phyloP scores from a whole-genome alignment of 2,888 invertebrate genomes.

The Dasypogon diadema region DNA sequence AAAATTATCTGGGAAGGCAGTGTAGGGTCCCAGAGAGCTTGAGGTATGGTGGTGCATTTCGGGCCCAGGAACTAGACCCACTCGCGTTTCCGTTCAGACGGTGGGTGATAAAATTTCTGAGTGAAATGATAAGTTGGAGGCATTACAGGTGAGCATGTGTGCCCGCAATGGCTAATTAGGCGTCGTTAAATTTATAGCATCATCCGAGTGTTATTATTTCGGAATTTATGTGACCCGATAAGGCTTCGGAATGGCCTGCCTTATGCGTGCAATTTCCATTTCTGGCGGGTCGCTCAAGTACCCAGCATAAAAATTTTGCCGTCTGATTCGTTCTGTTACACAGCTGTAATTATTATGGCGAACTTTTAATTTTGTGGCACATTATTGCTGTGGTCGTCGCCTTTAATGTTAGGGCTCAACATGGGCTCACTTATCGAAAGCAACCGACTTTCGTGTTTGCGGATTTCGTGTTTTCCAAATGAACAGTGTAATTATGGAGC shows the following conservation, averaged over 20 bases:
- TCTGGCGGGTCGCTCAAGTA: not conserved
- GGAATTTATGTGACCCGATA: constrained; percentile 36
- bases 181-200: constrained; percentile 43
- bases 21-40: not conserved
- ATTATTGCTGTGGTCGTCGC: constrained; percentile 49
- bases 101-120: not conserved
- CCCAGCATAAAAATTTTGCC: constrained; percentile 10
- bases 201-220: constrained; percentile 44
- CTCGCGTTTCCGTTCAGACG: constrained; percentile 8
- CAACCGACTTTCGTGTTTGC: too few species aligned
- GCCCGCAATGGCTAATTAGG: constrained; percentile 30
- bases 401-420: too few species aligned
- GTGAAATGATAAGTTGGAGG: constrained; percentile 3
- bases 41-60: not conserved
- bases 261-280: constrained; percentile 38
- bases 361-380: constrained; percentile 53
- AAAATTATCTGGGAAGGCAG: not conserved
- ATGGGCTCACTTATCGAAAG: too few species aligned
- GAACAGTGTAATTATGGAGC: too few species aligned
- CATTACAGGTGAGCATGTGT: constrained; percentile 35
- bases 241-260: constrained; percentile 11
- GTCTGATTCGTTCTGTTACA: constrained; percentile 37
- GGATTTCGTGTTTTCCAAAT: too few species aligned
- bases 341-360: constrained; percentile 49
- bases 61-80: too few species aligned